phyloP scores from a whole-genome alignment of 2,888 invertebrate species.

The Trileptium ribeirensis region DNA sequence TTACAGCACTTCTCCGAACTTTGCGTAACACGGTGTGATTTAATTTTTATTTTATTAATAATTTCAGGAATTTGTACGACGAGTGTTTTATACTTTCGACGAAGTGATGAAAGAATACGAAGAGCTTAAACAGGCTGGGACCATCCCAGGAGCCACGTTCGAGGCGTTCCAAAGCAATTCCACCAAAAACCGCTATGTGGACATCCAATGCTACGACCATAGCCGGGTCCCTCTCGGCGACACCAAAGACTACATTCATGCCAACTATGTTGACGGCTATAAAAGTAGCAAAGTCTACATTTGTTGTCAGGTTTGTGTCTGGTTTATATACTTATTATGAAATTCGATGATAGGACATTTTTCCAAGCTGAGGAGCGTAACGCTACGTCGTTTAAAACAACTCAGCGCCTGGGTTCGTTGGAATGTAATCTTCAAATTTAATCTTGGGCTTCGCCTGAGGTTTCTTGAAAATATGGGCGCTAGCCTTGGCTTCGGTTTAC shows the following conservation, averaged over 20 bases:
- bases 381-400: too few relatives aligned
- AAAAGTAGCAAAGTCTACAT: conserved; percentile 18
- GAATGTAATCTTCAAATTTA: too few relatives aligned
- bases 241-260: conserved; percentile 26
- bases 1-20: too few relatives aligned
- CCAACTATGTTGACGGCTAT: conserved; percentile 27
- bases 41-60: too few relatives aligned
- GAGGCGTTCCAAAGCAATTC: conserved; percentile 8
- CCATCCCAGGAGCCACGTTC: background rate
- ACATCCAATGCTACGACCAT: conserved; percentile 26
- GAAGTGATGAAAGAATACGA: conserved; percentile 9
- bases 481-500: too few relatives aligned
- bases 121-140: background rate
- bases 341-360: too few relatives aligned
- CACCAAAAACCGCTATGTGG: conserved; percentile 22
- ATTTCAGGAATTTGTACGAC: background rate
- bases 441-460: too few relatives aligned
- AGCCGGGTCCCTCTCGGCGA: conserved; percentile 19
- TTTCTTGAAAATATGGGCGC: too few relatives aligned
- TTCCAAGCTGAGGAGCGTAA: too few relatives aligned
- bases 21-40: too few relatives aligned
- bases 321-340: too few relatives aligned
- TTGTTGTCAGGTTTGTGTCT: conserved; percentile 24
- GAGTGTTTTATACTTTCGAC: conserved; percentile 8
- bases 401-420: too few relatives aligned